Evolutionary conservation across 2,888 invertebrate genomes (phyloP), one percentile per base, ranked within the genome.

Genomic region (Rutpela maculata): DNA sequence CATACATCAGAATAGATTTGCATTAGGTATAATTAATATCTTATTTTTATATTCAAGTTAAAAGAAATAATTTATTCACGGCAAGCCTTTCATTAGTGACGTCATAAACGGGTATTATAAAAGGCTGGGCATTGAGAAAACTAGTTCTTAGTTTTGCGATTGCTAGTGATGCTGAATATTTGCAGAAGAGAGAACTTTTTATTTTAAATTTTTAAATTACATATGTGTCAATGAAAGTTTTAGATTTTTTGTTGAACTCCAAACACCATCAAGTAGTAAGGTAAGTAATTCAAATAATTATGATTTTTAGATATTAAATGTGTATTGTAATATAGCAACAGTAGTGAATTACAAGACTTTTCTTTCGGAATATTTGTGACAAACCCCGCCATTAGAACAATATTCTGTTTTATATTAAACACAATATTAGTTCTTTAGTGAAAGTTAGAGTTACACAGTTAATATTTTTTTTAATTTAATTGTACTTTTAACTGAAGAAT

Each of bases 201-300:
- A 74, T 75, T 75, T 62, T 43, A 55, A 56, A 68, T 67, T 78
- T 76, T 76, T 17, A 0, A 57, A 67, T 62, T 74, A 76, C 79
- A 81, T 88, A 88, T 89, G 90, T 90, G 90, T 90, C 90, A 90
- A 90, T 90, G 90, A 89, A 86, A 87, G 83, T 88, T 84, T 80
- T 87, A 82, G 87, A 88, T 80, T 88, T 88, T 84, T 84, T 88
- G 74, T 82, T 88, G 65, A 88, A 84, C 80, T 87, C 87, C 69
- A 89, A 89, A 82, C 87, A 88, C 82, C 88, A 88, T 79, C 88
- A 88, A 86, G 86, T 88, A 82, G 86, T 89, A 75, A 89, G 90
- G 90, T 90, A 68, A 75, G 56, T 9, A 56, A 18, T 15, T 18
- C 1, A 18, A 18, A 56, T 56, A 18, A 56, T 18, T 56, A 18